Conservation (phyloP, 1,140 invertebrate genomes). For the Heterodera carotae region DNA sequence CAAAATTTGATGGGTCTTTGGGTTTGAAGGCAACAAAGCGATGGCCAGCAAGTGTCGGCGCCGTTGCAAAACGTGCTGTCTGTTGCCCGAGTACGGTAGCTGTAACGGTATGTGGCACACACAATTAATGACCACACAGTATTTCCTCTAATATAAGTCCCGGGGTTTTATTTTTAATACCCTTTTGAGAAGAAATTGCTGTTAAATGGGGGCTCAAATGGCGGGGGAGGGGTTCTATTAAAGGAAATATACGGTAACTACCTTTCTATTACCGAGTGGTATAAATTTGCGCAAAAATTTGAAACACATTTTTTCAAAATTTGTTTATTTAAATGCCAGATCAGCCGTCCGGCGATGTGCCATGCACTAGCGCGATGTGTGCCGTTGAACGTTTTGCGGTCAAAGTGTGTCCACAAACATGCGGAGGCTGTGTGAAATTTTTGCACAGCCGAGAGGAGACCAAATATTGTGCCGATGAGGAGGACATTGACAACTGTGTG, state of each 20-base stretch:
- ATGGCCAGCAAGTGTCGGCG: slow-evolving; percentile 16
- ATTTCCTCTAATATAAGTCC: too few relatives aligned
- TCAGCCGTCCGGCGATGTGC: neutral
- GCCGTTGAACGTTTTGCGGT: neutral
- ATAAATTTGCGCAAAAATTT: too few relatives aligned
- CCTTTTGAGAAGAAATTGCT: too few relatives aligned
- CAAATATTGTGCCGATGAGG: slow-evolving; percentile 20
- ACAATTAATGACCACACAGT: too few relatives aligned
- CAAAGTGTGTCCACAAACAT: slow-evolving; percentile 13
- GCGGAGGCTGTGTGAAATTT: slow-evolving; percentile 12
- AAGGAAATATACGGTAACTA: too few relatives aligned
- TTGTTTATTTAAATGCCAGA: neutral
- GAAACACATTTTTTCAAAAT: neutral
- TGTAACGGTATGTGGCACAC: slow-evolving; percentile 8
- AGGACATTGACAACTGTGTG: neutral
- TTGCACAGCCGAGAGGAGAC: neutral
- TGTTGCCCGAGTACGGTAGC: slow-evolving; percentile 23
- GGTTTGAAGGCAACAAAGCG: slow-evolving; percentile 11
- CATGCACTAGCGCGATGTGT: neutral
- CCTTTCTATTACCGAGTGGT: too few relatives aligned
- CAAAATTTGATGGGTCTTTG: neutral
- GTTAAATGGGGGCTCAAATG: too few relatives aligned
- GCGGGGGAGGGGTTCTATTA: too few relatives aligned
- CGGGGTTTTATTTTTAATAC: too few relatives aligned
- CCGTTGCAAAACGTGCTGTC: slow-evolving; percentile 21